Percentiles rank a stretch among this genome's conserved stretches.
Evolutionary conservation across 2,113 vertebrate species (phyloP).

Genomic region (Genyomyrus donnyi): DNA sequence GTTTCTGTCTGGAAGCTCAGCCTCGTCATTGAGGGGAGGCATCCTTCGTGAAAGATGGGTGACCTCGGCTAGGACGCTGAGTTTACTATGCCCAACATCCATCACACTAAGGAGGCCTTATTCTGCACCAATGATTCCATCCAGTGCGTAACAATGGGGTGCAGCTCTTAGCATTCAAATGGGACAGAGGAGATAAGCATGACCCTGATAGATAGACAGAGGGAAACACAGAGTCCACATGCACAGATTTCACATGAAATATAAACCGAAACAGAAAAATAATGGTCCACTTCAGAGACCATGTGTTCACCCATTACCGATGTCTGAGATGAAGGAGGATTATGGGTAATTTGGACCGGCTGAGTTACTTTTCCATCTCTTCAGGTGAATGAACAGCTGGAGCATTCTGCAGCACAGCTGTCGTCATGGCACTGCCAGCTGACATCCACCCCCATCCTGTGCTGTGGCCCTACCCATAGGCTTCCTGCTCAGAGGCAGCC

Average conservation of each 20-base stretch:
- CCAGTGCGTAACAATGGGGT: not conserved
- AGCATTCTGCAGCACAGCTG: not conserved
- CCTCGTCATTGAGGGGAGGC: not conserved
- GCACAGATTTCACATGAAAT: not conserved
- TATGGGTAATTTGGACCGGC: not conserved
- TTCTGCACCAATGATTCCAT: not conserved
- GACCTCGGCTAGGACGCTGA: not conserved
- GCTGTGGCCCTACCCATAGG: not conserved
- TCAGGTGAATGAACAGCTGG: constrained; percentile 2
- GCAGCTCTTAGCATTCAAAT: not conserved
- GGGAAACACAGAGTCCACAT: not conserved
- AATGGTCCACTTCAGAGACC: not conserved
- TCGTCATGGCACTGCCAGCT: not conserved
- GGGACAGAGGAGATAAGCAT: not conserved
- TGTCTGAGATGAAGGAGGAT: not conserved
- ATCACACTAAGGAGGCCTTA: not conserved
- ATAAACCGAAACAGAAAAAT: not conserved
- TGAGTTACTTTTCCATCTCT: not conserved
- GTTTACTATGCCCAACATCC: not conserved
- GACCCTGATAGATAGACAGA: not conserved
- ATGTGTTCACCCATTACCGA: not conserved
- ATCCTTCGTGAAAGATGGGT: not conserved
- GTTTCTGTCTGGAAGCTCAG: not conserved
- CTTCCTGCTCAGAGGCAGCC: not conserved
- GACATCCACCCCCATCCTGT: not conserved